phyloP scores from a whole-genome alignment of 2,888 invertebrate species.

The Tenthredo mesomela region DNA sequence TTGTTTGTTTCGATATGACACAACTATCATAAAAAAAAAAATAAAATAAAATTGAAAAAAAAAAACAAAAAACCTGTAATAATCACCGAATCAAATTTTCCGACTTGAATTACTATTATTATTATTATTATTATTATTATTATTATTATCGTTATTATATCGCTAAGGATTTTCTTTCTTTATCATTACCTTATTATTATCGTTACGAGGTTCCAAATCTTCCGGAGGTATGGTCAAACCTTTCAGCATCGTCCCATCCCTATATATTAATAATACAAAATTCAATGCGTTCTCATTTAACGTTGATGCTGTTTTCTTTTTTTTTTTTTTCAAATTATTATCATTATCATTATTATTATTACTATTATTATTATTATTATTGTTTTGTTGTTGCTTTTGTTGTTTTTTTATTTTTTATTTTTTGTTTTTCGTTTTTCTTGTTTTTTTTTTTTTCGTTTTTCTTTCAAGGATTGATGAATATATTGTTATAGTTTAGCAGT shows the following conservation, averaged over 20 bases:
- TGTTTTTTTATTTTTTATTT: not conserved
- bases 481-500: slow-evolving; percentile 63
- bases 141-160: too few relatives aligned
- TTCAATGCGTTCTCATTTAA: not conserved
- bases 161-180: not conserved
- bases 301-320: too few relatives aligned
- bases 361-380: not conserved
- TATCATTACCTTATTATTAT: not conserved
- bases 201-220: not conserved
- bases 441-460: not conserved
- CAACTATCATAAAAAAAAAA: too few relatives aligned
- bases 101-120: not conserved
- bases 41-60: too few relatives aligned
- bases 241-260: not conserved
- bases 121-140: not conserved
- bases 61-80: too few relatives aligned
- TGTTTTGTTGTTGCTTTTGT: not conserved
- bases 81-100: not conserved
- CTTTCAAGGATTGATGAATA: slow-evolving; percentile 66
- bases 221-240: not conserved
- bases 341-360: not conserved
- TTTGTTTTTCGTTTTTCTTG: not conserved
- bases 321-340: not conserved
- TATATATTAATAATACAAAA: not conserved
- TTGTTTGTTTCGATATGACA: too few relatives aligned